Percentiles rank a stretch among this genome's conserved stretches.
Conservation (phyloP, 92 coral and sea anemone genomes). For the Metridium senile region DNA sequence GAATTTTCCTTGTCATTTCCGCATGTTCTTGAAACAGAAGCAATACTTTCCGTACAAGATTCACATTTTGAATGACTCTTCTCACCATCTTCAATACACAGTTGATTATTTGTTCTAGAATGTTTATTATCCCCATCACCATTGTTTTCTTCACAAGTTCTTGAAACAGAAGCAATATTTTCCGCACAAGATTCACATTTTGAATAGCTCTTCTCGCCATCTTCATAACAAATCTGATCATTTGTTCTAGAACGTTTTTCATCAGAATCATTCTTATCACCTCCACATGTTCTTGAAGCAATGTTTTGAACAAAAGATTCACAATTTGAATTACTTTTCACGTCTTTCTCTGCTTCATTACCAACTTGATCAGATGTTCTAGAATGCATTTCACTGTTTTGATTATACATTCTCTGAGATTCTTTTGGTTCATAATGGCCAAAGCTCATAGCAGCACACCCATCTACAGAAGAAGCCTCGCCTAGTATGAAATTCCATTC, state of each 20-base stretch:
- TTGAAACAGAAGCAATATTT: neutral
- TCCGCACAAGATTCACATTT: neutral
- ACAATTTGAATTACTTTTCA: neutral
- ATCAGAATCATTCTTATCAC: neutral
- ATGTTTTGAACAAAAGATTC: neutral
- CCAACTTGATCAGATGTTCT: neutral
- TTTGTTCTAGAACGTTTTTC: neutral
- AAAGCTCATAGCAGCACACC: constrained; percentile 94
- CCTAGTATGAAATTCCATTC: constrained; percentile 95
- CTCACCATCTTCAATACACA: neutral
- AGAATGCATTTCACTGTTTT: neutral
- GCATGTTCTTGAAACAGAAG: neutral
- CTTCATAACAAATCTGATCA: neutral
- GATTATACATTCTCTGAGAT: constrained; percentile 14
- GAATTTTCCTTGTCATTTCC: neutral
- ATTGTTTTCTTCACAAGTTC: neutral
- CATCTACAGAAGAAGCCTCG: constrained; percentile 80
- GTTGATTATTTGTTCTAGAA: neutral
- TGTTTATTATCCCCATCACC: neutral
- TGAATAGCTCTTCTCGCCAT: neutral
- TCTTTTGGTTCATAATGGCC: constrained; percentile 83
- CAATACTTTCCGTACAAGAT: neutral
- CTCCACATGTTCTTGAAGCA: neutral
- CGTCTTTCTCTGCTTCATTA: too few species aligned
- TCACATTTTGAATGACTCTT: neutral